Evolutionary conservation across 1,140 invertebrate genomes (phyloP).

Genomic region (Condylostylus longicornis): DNA sequence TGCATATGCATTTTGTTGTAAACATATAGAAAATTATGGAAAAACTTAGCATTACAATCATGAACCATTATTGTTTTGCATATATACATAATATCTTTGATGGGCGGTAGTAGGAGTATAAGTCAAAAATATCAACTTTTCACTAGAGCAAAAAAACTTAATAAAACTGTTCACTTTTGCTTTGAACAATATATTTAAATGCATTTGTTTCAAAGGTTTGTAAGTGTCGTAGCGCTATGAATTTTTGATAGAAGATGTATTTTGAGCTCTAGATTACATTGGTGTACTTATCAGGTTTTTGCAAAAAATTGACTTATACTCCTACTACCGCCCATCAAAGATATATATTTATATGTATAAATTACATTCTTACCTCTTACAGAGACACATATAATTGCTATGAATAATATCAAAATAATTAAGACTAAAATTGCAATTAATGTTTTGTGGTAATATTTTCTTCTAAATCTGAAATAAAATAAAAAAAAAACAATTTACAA

Average conservation of each 20-base stretch:
- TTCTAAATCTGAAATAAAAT: slow-evolving; percentile 35
- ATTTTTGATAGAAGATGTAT: too few relatives aligned
- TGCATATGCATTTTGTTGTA: neutral
- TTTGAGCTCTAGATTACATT: too few relatives aligned
- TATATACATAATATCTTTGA: too few relatives aligned
- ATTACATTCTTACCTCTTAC: slow-evolving; percentile 15
- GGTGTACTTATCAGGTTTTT: too few relatives aligned
- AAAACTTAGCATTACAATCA: neutral
- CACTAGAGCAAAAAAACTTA: neutral
- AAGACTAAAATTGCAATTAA: slow-evolving; percentile 29
- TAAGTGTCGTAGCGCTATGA: too few relatives aligned
- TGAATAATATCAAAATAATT: slow-evolving; percentile 34
- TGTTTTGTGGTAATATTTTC: slow-evolving; percentile 37
- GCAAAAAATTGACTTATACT: too few relatives aligned
- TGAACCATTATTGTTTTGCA: too few relatives aligned
- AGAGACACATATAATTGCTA: slow-evolving; percentile 28
- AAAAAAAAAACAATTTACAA: slow-evolving; percentile 3
- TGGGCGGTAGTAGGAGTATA: too few relatives aligned
- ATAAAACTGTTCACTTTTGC: neutral
- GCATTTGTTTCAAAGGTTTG: too few relatives aligned
- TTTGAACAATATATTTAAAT: too few relatives aligned
- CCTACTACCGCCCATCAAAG: too few relatives aligned
- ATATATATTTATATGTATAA: neutral
- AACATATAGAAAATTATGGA: neutral
- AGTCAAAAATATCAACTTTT: too few relatives aligned